Percentiles rank a stretch among this genome's conserved stretches.
These are phyloP conservation scores for Pluvialis apricaria DNA, from an alignment of 2,113 vertebrate species.

Conservation along the genomic window DNA sequence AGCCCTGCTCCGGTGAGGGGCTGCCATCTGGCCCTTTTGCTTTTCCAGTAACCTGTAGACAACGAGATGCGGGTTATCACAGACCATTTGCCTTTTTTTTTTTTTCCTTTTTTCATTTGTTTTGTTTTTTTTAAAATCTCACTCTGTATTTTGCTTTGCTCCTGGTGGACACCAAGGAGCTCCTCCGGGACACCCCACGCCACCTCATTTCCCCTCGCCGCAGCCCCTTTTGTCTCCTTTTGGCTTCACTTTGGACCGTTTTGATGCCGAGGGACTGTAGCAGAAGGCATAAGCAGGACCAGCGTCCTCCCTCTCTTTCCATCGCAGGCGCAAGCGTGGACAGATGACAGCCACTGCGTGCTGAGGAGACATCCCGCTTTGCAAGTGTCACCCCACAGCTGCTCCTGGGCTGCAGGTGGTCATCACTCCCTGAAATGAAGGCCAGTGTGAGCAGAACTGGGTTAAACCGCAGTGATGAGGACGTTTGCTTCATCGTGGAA, in stretches of 20 bases:
- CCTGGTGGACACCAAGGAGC: not conserved
- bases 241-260: not conserved
- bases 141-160: not conserved
- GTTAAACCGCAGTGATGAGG: accelerated
- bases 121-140: not conserved
- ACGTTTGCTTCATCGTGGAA: not conserved
- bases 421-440: not conserved
- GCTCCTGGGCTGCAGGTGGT: not conserved
- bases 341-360: accelerated
- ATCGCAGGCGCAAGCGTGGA: accelerated
- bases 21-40: constrained; percentile 21
- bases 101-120: not conserved
- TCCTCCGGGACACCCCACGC: not conserved
- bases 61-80: not conserved
- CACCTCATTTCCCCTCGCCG: accelerated
- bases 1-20: not conserved
- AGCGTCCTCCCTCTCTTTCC: not conserved
- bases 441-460: not conserved
- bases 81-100: not conserved
- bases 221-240: not conserved
- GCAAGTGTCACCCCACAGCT: not conserved
- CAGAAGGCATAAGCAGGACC: not conserved
- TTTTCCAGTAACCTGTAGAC: not conserved
- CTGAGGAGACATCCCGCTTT: not conserved
- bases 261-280: not conserved